A percentile compares a stretch with the other conserved stretches of the same genome.
These are phyloP conservation scores for Eulemur rufifrons DNA, from an alignment of 2,113 vertebrate genomes.

Conservation along the genomic window DNA sequence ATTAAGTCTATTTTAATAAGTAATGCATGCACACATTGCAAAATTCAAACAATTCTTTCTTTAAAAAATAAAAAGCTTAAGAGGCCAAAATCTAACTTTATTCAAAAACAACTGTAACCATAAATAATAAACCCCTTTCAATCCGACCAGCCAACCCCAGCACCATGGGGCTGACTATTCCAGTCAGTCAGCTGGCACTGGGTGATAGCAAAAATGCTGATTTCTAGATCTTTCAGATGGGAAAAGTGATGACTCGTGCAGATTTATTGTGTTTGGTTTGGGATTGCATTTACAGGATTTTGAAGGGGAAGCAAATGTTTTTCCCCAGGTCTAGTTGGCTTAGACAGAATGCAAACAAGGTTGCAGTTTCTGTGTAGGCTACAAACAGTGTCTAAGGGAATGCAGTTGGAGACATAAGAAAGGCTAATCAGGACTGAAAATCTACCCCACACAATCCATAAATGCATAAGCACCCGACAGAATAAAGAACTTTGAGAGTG, in stretches of 20 bases:
- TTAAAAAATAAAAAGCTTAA: neutral
- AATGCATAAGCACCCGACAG: neutral
- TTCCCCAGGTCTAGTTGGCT: constrained; percentile 43
- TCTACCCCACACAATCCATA: neutral
- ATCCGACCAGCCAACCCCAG: neutral
- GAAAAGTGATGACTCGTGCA: constrained; percentile 26
- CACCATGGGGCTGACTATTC: neutral
- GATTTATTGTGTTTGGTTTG: constrained; percentile 50
- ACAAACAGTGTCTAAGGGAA: neutral
- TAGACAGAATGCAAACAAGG: constrained; percentile 35
- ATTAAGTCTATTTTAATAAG: constrained; percentile 16
- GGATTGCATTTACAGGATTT: constrained; percentile 34
- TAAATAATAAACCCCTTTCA: constrained; percentile 65
- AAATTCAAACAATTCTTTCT: constrained; percentile 36
- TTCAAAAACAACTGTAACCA: constrained; percentile 46
- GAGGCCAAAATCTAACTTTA: constrained; percentile 27
- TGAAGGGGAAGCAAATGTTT: constrained; percentile 40
- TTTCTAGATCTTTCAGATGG: constrained; percentile 30
- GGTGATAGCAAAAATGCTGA: constrained; percentile 42
- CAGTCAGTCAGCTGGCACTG: neutral
- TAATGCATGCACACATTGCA: neutral
- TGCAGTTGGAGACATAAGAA: neutral
- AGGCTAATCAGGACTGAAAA: constrained; percentile 13
- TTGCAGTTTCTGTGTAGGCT: neutral
- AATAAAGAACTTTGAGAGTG: neutral